Conservation (phyloP, 2,113 vertebrate species). For the Actenoides lindsayi region DNA sequence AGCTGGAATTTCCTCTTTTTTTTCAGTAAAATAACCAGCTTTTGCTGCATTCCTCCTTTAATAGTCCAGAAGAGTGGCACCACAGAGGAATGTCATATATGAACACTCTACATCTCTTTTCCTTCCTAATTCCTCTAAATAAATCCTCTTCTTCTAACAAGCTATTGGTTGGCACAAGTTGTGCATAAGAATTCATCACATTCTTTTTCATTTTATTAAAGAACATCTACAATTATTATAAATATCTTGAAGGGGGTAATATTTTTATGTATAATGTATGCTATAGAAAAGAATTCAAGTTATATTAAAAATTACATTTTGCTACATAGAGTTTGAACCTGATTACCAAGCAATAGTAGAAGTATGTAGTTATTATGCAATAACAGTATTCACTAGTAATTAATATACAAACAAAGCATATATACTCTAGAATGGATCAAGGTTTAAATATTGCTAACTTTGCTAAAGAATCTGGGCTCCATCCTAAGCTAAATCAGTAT, state of each 20-base stretch:
- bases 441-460: conserved; percentile 16
- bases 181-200: background rate
- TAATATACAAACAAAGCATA: background rate
- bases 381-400: background rate
- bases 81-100: conserved; percentile 4
- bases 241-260: background rate
- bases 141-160: background rate
- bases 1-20: conserved; percentile 66
- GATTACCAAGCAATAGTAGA: background rate
- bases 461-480: conserved; percentile 12
- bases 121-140: background rate
- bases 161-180: background rate
- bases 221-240: background rate
- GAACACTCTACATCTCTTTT: background rate
- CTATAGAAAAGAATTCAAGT: background rate
- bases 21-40: conserved; percentile 33
- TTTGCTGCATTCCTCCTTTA: conserved; percentile 38
- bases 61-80: conserved; percentile 16
- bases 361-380: background rate
- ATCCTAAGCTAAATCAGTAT: conserved; percentile 27
- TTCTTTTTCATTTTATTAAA: background rate
- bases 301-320: background rate
- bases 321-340: background rate
- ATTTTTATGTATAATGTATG: background rate
- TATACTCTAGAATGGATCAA: background rate